These are phyloP conservation scores for Endotricha flammealis DNA, from an alignment of 2,888 invertebrate genomes.

Conservation along the genomic window DNA sequence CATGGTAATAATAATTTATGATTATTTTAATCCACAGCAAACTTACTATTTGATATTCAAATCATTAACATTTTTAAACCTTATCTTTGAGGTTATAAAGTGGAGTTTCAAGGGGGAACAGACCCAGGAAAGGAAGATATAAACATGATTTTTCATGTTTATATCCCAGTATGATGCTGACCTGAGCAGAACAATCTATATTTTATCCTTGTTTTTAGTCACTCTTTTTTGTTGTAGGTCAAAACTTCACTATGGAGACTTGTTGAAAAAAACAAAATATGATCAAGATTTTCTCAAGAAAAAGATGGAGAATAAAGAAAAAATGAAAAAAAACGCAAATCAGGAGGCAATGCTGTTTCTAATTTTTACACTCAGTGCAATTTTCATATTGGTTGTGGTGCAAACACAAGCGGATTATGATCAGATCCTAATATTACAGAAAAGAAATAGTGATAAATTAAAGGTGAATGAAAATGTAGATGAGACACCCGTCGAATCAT, in stretches of 20 bases:
- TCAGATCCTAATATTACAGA: slow-evolving; percentile 20
- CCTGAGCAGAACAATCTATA: too few species aligned
- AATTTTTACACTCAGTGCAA: slow-evolving; percentile 30
- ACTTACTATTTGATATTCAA: too few species aligned
- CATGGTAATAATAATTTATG: slow-evolving; percentile 74
- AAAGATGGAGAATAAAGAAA: slow-evolving; percentile 25
- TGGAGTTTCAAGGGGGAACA: too few species aligned
- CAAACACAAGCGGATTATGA: slow-evolving; percentile 53
- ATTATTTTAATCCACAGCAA: too few species aligned
- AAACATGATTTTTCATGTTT: too few species aligned
- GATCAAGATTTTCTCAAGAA: slow-evolving; percentile 40
- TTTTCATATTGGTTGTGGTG: slow-evolving; percentile 37
- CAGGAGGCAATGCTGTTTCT: slow-evolving; percentile 48
- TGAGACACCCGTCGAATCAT: too few species aligned
- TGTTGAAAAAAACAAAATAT: slow-evolving; percentile 44
- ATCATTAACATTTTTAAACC: too few species aligned
- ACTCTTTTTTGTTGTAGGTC: slow-evolving; percentile 48
- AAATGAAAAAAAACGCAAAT: slow-evolving; percentile 19
- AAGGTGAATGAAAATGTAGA: neutral
- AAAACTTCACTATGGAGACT: slow-evolving; percentile 68
- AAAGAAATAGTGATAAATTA: slow-evolving; percentile 4
- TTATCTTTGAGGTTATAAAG: too few species aligned
- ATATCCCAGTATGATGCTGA: too few species aligned
- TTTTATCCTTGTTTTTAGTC: neutral
- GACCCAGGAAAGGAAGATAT: too few species aligned